phyloP scores from a whole-genome alignment of 2,888 invertebrate genomes.

The Tupiocoris notatus region DNA sequence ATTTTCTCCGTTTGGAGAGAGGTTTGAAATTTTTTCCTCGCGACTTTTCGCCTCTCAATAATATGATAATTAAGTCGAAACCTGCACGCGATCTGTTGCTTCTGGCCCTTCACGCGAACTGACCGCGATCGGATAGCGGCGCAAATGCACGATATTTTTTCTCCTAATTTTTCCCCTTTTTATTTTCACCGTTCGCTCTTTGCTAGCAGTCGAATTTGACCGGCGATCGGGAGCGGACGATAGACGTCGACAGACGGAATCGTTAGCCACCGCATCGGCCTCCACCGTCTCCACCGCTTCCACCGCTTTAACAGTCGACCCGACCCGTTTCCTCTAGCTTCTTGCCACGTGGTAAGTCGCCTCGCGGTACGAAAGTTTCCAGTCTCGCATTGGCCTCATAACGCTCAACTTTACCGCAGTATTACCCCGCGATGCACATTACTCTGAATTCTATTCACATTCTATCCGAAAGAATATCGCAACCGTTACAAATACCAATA shows the following conservation, averaged over 20 bases:
- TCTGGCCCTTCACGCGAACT: background rate
- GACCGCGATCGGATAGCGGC: background rate
- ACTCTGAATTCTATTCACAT: no score
- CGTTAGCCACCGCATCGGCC: background rate
- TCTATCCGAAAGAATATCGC: no score
- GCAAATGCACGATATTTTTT: background rate
- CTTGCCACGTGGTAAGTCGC: background rate
- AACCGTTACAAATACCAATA: no score
- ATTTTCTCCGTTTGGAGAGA: background rate
- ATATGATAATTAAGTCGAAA: constrained; percentile 22
- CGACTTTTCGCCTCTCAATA: background rate
- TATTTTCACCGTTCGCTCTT: background rate
- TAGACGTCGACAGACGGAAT: no score
- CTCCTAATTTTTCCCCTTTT: background rate
- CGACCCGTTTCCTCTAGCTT: background rate
- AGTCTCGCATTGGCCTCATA: background rate
- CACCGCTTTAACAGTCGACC: no score
- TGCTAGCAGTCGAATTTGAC: background rate
- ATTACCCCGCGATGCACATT: no score
- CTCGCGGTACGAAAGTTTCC: background rate
- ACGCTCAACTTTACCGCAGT: constrained; percentile 11
- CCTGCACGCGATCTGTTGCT: constrained; percentile 25
- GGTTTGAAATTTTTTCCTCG: background rate
- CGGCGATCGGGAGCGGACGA: background rate
- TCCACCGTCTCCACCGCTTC: background rate